Conservation (phyloP, 1,140 invertebrate species). For the Papilio helenus region DNA sequence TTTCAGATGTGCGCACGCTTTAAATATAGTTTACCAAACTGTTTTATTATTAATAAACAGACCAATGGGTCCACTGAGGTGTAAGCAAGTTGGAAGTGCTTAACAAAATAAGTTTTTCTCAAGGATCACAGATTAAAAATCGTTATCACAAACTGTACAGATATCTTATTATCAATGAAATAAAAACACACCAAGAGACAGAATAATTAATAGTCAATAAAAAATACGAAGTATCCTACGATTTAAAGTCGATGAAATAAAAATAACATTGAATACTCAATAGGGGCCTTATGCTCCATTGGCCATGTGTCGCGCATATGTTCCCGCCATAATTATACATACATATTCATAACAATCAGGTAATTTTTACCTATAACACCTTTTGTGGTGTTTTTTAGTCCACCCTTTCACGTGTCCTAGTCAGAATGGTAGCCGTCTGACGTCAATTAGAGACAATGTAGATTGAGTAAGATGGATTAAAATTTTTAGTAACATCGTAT, state of each 20-base stretch:
- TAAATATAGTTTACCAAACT: too few relatives aligned
- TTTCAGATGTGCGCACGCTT: too few relatives aligned
- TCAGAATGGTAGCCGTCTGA: slow-evolving; percentile 58
- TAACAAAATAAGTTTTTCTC: too few relatives aligned
- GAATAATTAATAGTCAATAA: slow-evolving; percentile 43
- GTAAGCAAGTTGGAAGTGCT: too few relatives aligned
- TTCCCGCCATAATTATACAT: slow-evolving; percentile 62
- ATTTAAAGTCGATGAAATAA: slow-evolving; percentile 60
- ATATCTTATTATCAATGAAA: background rate
- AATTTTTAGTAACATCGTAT: slow-evolving; percentile 35
- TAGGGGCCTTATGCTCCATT: slow-evolving; percentile 67
- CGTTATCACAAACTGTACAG: background rate
- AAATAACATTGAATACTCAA: slow-evolving; percentile 62
- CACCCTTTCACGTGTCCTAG: slow-evolving; percentile 57
- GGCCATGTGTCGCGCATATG: slow-evolving; percentile 74
- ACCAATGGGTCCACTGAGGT: too few relatives aligned
- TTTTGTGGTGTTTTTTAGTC: slow-evolving; percentile 63
- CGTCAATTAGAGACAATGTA: slow-evolving; percentile 62
- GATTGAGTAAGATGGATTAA: slow-evolving; percentile 49
- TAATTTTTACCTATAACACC: slow-evolving; percentile 63
- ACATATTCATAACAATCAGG: slow-evolving; percentile 68
- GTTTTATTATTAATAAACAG: too few relatives aligned
- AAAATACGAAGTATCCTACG: slow-evolving; percentile 39
- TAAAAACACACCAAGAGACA: background rate
- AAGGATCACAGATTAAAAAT: too few relatives aligned